Evolutionary conservation across 2,113 vertebrate species (phyloP), one percentile per base, ranked within the genome.

Genomic region (Stigmatopora nigra): DNA sequence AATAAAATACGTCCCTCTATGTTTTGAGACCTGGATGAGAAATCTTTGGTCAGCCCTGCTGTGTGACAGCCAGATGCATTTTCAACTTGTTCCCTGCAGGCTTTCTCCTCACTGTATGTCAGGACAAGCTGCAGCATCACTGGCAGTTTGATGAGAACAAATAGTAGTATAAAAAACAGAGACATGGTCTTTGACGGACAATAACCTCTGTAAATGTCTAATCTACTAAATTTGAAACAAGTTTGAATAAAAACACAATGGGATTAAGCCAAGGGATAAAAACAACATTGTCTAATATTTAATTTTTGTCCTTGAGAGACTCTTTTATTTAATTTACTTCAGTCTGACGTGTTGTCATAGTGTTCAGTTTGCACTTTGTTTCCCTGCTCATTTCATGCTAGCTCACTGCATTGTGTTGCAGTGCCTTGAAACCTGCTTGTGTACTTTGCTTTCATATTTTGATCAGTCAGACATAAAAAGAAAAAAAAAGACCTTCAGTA

Each of bases 61-160:
- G 63, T 71, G 78, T 71, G 72, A 67, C 66, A 72, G 64, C 52
- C 79, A 80, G 77, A 72, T 60, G 17, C 51, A 25, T 74, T 72
- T 59, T 73, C 74, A 60, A 78, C 31, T 66, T 71, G 55, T 66
- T 73, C 55, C 56, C 51, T 75, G 49, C 77, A 73, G 78, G 56
- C 77, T 69, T 78, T 83, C 69, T 75, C 69, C 38, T 70, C 55
- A 2, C 70, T 79, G 73, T 72, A 79, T 20, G 47, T 56, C 61
- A 65, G 72, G 70, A 77, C 68, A 61, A 48, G 48, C 67, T 55
- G 48, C 59, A 70, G 56, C 65, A 19, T 74, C 58, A 22, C 68
- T 72, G 68, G 67, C 72, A 67, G 66, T 60, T 57, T 68, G 61
- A 75, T 74, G 70, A 38, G 66, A 77, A 79, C 56, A 72, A 65